Percentiles rank a stretch among this genome's conserved stretches.
Evolutionary conservation across 2,113 vertebrate genomes (phyloP).

Genomic region (Podilymbus podiceps): DNA sequence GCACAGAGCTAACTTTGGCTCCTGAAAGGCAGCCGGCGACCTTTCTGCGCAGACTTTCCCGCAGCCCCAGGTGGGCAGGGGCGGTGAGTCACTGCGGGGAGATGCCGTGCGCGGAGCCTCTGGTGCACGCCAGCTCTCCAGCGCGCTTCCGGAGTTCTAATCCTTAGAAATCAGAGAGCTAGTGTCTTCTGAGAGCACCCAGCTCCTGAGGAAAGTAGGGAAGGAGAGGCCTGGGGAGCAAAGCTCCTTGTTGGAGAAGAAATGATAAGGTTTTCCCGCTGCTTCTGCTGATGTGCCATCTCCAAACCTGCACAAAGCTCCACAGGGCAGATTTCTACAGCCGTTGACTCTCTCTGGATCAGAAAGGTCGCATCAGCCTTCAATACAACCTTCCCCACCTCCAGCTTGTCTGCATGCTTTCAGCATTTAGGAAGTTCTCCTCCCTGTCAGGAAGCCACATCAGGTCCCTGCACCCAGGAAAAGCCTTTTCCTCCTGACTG

Average conservation of each 20-base stretch:
- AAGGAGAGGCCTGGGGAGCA: background rate
- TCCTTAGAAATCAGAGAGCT: background rate
- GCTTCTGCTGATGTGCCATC: background rate
- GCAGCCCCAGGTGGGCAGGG: conserved; percentile 45
- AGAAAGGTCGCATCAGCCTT: background rate
- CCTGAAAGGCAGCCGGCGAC: background rate
- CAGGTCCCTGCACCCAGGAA: background rate
- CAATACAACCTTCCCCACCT: background rate
- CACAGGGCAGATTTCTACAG: background rate
- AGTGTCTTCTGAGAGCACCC: background rate
- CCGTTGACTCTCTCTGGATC: background rate
- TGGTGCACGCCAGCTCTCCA: background rate
- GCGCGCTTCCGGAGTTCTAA: background rate
- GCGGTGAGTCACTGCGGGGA: conserved; percentile 5
- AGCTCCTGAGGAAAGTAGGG: background rate
- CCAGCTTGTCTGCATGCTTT: background rate
- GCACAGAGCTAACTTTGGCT: background rate
- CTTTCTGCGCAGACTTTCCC: background rate
- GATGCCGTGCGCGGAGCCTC: background rate
- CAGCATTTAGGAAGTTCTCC: background rate
- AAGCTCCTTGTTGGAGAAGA: background rate
- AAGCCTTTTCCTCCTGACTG: background rate
- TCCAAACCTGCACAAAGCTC: fast-evolving
- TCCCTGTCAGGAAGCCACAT: background rate
- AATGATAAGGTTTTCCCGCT: background rate